Evolutionary conservation across 2,113 vertebrate species (phyloP), one percentile per base, ranked within the genome.

Genomic region (Myrmecobius fasciatus): DNA sequence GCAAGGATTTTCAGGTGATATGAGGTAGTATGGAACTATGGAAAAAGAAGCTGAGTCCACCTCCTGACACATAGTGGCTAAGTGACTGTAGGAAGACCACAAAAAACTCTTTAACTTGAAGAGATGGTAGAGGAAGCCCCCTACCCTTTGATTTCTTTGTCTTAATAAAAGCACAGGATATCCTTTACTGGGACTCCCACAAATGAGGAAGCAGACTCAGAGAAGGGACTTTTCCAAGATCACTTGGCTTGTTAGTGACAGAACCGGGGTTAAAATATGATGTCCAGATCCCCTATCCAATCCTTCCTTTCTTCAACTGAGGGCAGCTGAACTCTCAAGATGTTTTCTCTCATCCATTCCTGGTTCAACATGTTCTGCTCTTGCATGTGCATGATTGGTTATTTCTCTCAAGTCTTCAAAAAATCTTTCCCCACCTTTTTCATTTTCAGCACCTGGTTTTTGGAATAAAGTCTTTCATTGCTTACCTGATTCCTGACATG

Each of bases 391-490:
- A 89, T 95, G 3, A 3, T 10, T 47, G 14, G 67, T 54, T 90
- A 53, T 24, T 43, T 54, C 43, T 94, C 93, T 51, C 10, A 95
- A 94, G 25, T 88, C 47, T n/a, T 90, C 96, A 48, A 98, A 98
- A 96, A 91, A 0, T 94, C 91, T 95, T 95, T 96, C 92, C 94
- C 52, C 94, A 43, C 83, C 56, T 96, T 46, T 98, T 93, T 96
- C 92, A 51, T 96, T 98, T 98, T 48, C 98, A 98, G 98, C 99
- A 99, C 96, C 98, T 99, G 88, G 99, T 99, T 91, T 99, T 99
- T 97, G 99, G 99, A 91, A 99, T 99, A 90, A 99, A 99, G 96
- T 99, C 99, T 88, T 99, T 99, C 98, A 99, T 99, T 96, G 99
- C 99, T 49, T 99, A 99, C 98, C 98, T 99, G 97, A 99, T 99